phyloP scores from a whole-genome alignment of 2,888 invertebrate species.

The Amblyjoppa fuscipennis region DNA sequence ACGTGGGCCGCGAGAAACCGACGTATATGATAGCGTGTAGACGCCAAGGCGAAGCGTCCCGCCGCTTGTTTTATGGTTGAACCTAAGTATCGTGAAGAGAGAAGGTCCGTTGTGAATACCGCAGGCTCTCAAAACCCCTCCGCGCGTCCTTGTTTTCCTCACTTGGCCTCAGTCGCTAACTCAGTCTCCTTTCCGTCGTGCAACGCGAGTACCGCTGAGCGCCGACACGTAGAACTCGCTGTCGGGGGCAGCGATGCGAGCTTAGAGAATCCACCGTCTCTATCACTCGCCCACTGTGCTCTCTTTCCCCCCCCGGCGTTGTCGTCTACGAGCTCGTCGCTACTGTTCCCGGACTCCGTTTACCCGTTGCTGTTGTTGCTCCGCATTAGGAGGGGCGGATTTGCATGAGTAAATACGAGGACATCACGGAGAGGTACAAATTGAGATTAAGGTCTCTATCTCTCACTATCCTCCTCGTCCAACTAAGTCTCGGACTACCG shows the following conservation, averaged over 20 bases:
- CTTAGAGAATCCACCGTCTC: slow-evolving; percentile 47
- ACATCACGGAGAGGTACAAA: slow-evolving; percentile 73
- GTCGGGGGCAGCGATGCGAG: slow-evolving; percentile 43
- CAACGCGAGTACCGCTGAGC: slow-evolving; percentile 30
- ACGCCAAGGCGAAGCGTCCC: slow-evolving; percentile 48
- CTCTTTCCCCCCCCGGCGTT: slow-evolving; percentile 40
- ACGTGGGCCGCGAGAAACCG: slow-evolving; percentile 32
- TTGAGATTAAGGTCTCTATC: slow-evolving; percentile 75
- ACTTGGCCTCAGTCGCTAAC: slow-evolving; percentile 39
- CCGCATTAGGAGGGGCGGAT: slow-evolving; percentile 74
- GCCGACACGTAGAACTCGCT: slow-evolving; percentile 55
- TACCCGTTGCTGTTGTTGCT: slow-evolving; percentile 64
- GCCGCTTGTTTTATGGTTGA: slow-evolving; percentile 74
- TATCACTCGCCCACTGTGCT: slow-evolving; percentile 35
- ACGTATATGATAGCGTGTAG: slow-evolving; percentile 49
- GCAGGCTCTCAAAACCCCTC: slow-evolving; percentile 19
- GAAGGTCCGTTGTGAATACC: slow-evolving; percentile 37
- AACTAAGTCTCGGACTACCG: slow-evolving; percentile 51
- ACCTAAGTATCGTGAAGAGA: slow-evolving; percentile 71
- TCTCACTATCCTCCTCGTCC: slow-evolving; percentile 61
- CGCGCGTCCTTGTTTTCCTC: slow-evolving; percentile 25
- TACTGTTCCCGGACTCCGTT: slow-evolving; percentile 43
- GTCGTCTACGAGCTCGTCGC: slow-evolving; percentile 58
- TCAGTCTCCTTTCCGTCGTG: neutral
- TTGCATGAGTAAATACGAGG: slow-evolving; percentile 77